phyloP scores from a whole-genome alignment of 1,140 invertebrate species.

The Pseudachorutes palmiensis region DNA sequence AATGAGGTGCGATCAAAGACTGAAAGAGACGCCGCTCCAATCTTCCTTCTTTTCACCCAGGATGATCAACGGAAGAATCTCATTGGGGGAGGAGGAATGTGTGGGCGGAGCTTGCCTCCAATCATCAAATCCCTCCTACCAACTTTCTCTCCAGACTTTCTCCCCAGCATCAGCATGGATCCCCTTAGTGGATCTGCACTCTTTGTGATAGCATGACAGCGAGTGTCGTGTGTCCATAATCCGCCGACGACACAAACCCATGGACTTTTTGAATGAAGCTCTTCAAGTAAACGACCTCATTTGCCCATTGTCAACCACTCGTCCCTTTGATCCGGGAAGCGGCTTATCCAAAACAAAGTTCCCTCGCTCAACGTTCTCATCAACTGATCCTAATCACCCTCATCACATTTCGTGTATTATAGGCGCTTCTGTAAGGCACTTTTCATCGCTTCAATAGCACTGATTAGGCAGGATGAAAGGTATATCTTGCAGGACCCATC shows the following conservation, averaged over 20 bases:
- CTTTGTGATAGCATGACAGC: not conserved
- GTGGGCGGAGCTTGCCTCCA: not conserved
- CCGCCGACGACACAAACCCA: not conserved
- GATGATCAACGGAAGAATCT: too few relatives aligned
- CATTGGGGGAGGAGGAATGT: not conserved
- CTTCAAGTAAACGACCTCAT: not conserved
- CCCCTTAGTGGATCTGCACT: not conserved
- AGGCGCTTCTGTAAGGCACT: not conserved
- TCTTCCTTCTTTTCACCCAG: not conserved
- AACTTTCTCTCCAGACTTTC: not conserved
- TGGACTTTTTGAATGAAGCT: not conserved
- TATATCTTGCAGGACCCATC: too few relatives aligned
- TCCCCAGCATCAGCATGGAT: not conserved
- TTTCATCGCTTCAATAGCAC: too few relatives aligned
- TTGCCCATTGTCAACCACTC: not conserved
- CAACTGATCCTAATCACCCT: not conserved
- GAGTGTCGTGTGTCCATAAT: not conserved
- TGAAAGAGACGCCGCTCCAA: not conserved
- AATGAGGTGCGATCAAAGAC: not conserved
- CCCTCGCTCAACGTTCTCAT: not conserved
- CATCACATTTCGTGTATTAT: not conserved
- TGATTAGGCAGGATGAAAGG: too few relatives aligned
- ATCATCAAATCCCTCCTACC: not conserved
- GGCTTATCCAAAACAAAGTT: not conserved
- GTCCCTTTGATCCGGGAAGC: not conserved